Base-by-base conservation (phyloP, 2,888 invertebrate species). In the Epinotia ramella region DNA sequence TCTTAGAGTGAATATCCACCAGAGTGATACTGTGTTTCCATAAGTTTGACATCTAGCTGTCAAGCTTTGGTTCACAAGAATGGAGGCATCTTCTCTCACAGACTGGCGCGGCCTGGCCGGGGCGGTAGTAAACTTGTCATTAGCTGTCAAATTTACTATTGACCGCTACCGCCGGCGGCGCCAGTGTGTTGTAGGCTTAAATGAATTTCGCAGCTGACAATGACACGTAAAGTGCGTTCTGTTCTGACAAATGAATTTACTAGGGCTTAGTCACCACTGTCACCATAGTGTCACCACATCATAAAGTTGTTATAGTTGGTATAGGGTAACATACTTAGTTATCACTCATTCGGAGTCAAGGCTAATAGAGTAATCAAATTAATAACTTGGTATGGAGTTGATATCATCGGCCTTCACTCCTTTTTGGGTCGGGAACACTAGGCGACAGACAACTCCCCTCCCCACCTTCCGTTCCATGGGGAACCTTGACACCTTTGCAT, bases 401-500 rank as follows among this genome's bases (percentile, higher is more conserved):
- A 71, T 75, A 60, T 71, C 60, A 71, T 75, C 66, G 65, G 60
- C 75, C 70, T 75, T 75, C 65, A 66, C 60, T 71, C 65, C 65
- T 75, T 75, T 69, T 75, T 75, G 44, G 75, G 53, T 66, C 66
- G 70, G 75, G 75, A 75, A 44, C 28, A 57, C 65, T 71, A 33
- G 40, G 60, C 75, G 53, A 71, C 70, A 60, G 53, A 71, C 70
- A 60, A 20, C 49, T 59, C 40, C 53, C 20, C 40, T 44, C 20
- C 20, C 67, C 53, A 67, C 75, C 65, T 71, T 70, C 24, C 49
- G 53, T 53, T 60, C 24, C 24, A 49, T 71, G 13, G 46, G 44
- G 53, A 59, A 53, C 70, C 75, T 75, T 75, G 75, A 75, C 75
- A 70, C 75, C 66, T 75, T 75, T 64, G 49, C 16, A 53, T 53